Evolutionary conservation across 2,888 invertebrate genomes (phyloP).

Genomic region (Drosophila dives): DNA sequence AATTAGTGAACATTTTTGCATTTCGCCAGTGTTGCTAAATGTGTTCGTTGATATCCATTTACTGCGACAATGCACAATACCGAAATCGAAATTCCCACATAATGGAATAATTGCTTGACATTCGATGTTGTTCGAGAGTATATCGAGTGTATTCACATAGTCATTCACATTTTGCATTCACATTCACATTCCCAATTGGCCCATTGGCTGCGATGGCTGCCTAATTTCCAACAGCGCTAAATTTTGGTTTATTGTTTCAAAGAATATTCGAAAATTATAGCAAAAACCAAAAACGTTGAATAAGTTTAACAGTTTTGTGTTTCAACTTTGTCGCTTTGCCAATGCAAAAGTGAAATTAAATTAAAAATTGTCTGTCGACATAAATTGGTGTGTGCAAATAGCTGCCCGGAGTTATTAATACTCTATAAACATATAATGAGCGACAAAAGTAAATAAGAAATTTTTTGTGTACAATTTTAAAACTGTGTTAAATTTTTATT

Average conservation of each 20-base stretch:
- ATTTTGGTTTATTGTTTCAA: slow-evolving; percentile 26
- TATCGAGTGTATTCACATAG: neutral
- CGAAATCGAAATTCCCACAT: slow-evolving; percentile 60
- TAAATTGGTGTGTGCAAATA: slow-evolving; percentile 38
- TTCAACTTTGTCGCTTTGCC: slow-evolving; percentile 49
- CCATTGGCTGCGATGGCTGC: slow-evolving; percentile 50
- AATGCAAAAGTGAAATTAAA: slow-evolving; percentile 46
- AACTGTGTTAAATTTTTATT: neutral
- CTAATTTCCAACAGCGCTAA: slow-evolving; percentile 22
- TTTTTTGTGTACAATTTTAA: neutral
- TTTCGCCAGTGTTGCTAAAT: slow-evolving; percentile 9
- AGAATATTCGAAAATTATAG: slow-evolving; percentile 25
- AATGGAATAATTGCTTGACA: slow-evolving; percentile 13
- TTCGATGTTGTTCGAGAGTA: slow-evolving; percentile 11
- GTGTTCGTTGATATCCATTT: neutral
- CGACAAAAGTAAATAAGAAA: neutral
- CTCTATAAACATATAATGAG: slow-evolving; percentile 25
- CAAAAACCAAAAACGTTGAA: slow-evolving; percentile 18
- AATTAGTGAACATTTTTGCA: slow-evolving; percentile 7
- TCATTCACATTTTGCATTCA: neutral
- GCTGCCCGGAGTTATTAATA: slow-evolving; percentile 37
- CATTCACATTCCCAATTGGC: slow-evolving; percentile 40
- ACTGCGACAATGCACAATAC: slow-evolving; percentile 2
- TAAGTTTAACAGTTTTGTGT: slow-evolving; percentile 48
- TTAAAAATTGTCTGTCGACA: slow-evolving; percentile 54